Evolutionary conservation across 2,113 vertebrate species (phyloP), one percentile per base, ranked within the genome.

Genomic region (Anguilla rostrata): DNA sequence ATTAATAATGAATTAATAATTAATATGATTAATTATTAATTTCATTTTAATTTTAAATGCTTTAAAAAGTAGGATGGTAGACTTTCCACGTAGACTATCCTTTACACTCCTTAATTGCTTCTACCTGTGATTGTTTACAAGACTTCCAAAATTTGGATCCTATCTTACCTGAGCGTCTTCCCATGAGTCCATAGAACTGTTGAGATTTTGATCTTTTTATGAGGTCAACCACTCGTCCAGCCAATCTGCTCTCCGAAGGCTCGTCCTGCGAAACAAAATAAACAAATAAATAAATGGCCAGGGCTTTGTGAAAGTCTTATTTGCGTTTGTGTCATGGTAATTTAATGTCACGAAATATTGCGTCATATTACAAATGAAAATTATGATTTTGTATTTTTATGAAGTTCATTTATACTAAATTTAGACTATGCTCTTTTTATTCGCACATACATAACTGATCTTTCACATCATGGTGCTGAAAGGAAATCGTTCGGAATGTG

Each of bases 121-220:
- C 43, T 46, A 46, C 60, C 4, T 66, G 5, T 66, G 20, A 66
- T 66, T 60, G 14, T 78, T 29, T 78, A 15, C 7, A 78, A 53
- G n/a, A 66, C 18, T 3, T 22, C 18, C 4, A 66, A 66, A 66
- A 66, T 60, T 11, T 56, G 9, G 0, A 60, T 71, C 57, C 82
- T 46, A 81, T 20, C 78, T 87, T 88, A 95, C 95, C 94, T 87
- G 94, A 91, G 39, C 92, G 94, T 91, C 96, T 97, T 29, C 97
- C 97, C 96, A 98, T 98, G 15, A 97, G 94, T 81, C 96, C 96
- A 0, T 97, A 97, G 94, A 98, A 97, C 86, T 94, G 96, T 46
- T 93, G 94, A 0, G 92, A 86, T 92, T 96, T 96, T 11, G 95
- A 93, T 89, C 95, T 95, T 90, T 97, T 97, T 75, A 93, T 90